A percentile compares a stretch with the other conserved stretches of the same genome.
Conservation (phyloP, 2,888 invertebrate species). For the Melanotus villosus region DNA sequence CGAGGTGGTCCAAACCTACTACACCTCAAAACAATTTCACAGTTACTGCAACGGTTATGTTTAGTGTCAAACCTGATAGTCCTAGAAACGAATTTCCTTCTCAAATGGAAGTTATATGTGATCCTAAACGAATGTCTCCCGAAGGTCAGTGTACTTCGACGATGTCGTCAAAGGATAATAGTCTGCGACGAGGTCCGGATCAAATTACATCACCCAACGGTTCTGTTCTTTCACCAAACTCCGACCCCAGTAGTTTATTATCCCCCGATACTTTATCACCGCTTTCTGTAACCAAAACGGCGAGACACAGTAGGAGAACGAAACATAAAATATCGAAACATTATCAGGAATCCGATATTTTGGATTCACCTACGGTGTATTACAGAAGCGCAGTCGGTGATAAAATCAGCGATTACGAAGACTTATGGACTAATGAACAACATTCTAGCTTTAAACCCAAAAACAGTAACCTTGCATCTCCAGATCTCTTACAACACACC, state of each 20-base stretch:
- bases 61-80: constrained; percentile 79
- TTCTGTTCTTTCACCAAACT: constrained; percentile 66
- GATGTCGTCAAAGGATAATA: constrained; percentile 76
- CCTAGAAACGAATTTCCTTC: constrained; percentile 54
- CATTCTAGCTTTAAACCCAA: constrained; percentile 55
- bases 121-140: constrained; percentile 80
- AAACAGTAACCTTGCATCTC: constrained; percentile 60
- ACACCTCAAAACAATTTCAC: constrained; percentile 80
- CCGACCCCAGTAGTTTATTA: constrained; percentile 68
- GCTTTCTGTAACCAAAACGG: constrained; percentile 71
- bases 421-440: constrained; percentile 82
- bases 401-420: constrained; percentile 95
- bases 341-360: constrained; percentile 85
- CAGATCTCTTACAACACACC: constrained; percentile 66
- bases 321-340: constrained; percentile 80
- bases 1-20: constrained; percentile 87
- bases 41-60: constrained; percentile 89
- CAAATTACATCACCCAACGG: constrained; percentile 61
- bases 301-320: constrained; percentile 71
- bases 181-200: constrained; percentile 74
- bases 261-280: constrained; percentile 68
- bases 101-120: constrained; percentile 62
- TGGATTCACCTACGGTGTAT: constrained; percentile 86
- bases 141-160: constrained; percentile 78
- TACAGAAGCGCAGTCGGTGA: constrained; percentile 91